Conservation (phyloP, 2,113 vertebrate genomes). For the Mesembrinibis cayennensis region DNA sequence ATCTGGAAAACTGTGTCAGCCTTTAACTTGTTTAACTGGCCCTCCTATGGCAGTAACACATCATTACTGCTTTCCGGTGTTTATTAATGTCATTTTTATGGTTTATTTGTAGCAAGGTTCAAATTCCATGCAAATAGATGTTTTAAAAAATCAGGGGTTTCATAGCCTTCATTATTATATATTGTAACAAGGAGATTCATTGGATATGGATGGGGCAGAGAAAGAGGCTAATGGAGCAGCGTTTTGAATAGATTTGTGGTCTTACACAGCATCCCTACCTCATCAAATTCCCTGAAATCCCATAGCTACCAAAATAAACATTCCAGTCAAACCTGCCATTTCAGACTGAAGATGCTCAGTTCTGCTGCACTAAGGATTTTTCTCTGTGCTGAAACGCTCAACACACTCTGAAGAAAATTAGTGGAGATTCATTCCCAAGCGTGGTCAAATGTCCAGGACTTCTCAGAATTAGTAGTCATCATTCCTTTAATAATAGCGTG, state of each 20-base stretch:
- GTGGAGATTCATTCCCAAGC: neutral
- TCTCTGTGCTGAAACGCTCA: neutral
- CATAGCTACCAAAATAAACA: neutral
- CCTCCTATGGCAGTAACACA: conserved; percentile 55
- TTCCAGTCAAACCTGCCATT: neutral
- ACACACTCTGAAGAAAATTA: neutral
- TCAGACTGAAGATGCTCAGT: neutral
- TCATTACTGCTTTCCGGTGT: conserved; percentile 64
- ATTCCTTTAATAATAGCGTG: conserved; percentile 32
- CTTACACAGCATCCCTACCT: neutral
- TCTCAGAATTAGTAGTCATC: neutral
- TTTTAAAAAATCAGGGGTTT: neutral
- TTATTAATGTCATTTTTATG: conserved; percentile 68
- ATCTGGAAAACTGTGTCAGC: conserved; percentile 64
- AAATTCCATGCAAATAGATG: conserved; percentile 32
- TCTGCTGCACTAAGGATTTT: conserved; percentile 4
- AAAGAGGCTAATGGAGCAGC: neutral
- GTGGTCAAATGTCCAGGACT: neutral
- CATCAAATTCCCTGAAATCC: neutral
- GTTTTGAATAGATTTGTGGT: neutral
- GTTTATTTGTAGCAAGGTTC: conserved; percentile 48
- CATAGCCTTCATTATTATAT: neutral
- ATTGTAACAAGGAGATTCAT: neutral
- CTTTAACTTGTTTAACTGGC: conserved; percentile 58
- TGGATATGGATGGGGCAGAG: neutral